A percentile compares a stretch with the other conserved stretches of the same genome.
These are phyloP conservation scores for Sinopyrophorus schimmeli DNA, from an alignment of 2,888 invertebrate genomes.

Conservation along the genomic window DNA sequence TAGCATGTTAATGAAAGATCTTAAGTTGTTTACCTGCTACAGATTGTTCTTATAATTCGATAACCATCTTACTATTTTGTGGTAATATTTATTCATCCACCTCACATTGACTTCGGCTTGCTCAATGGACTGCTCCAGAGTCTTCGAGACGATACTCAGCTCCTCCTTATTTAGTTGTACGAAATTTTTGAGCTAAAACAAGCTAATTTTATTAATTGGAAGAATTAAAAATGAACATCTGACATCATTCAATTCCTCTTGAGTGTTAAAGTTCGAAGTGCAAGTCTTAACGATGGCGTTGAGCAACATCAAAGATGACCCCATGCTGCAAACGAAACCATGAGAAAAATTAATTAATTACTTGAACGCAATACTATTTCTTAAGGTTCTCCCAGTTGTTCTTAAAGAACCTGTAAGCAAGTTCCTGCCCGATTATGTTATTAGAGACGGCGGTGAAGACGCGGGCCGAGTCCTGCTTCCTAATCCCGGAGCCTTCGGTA, in stretches of 20 bases:
- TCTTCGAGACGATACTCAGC: slow-evolving; percentile 65
- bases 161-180: slow-evolving; percentile 66
- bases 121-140: slow-evolving; percentile 80
- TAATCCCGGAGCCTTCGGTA: slow-evolving; percentile 72
- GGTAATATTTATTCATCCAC: slow-evolving; percentile 80
- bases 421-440: slow-evolving; percentile 78
- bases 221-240: slow-evolving; percentile 40
- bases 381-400: slow-evolving; percentile 74
- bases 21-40: slow-evolving; percentile 2
- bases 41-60: slow-evolving; percentile 3
- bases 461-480: slow-evolving; percentile 78
- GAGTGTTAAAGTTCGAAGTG: slow-evolving; percentile 73
- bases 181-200: slow-evolving; percentile 54
- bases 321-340: slow-evolving; percentile 62
- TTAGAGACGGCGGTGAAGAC: slow-evolving; percentile 78
- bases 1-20: too few relatives aligned
- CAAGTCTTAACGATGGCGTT: slow-evolving; percentile 73
- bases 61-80: slow-evolving; percentile 77
- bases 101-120: slow-evolving; percentile 78
- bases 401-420: slow-evolving; percentile 77
- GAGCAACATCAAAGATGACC: slow-evolving; percentile 70
- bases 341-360: neutral
- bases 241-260: slow-evolving; percentile 77
- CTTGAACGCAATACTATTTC: slow-evolving; percentile 59
- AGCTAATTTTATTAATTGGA: too few relatives aligned